These are phyloP conservation scores for Solea senegalensis DNA, from an alignment of 2,113 vertebrate genomes.

Conservation along the genomic window DNA sequence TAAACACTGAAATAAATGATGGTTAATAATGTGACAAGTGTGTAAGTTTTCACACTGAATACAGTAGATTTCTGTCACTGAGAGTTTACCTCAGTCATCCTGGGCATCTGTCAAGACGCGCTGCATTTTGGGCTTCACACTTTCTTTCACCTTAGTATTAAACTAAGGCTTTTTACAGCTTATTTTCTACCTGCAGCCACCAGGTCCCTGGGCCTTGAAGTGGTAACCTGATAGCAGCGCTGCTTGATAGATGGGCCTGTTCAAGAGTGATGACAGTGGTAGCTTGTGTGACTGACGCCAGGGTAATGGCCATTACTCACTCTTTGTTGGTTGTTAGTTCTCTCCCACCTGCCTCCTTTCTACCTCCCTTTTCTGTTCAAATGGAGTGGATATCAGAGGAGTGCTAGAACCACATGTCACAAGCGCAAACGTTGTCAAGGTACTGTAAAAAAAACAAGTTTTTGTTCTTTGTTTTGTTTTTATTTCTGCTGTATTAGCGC, in stretches of 20 bases:
- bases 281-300: constrained; percentile 71
- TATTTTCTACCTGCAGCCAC: constrained; percentile 14
- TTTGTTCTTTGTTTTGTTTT: constrained; percentile 41
- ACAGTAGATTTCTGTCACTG: constrained; percentile 4
- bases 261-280: constrained; percentile 49
- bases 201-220: constrained; percentile 12
- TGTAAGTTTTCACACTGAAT: constrained; percentile 2
- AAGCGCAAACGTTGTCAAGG: constrained; percentile 97
- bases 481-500: constrained; percentile 51
- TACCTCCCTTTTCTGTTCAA: constrained; percentile 99
- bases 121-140: constrained; percentile 14
- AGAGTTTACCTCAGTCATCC: constrained; percentile 43
- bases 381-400: constrained; percentile 99
- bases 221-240: constrained; percentile 39
- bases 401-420: constrained; percentile 92
- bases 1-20: background rate
- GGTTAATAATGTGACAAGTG: background rate
- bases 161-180: background rate
- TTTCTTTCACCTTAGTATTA: background rate
- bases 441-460: constrained; percentile 86
- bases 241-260: constrained; percentile 43
- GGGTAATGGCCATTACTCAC: constrained; percentile 87
- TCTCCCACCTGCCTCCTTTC: constrained; percentile 95
- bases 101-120: constrained; percentile 49
- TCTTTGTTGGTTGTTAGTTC: constrained; percentile 98